A percentile compares a stretch with the other conserved stretches of the same genome.
phyloP scores from a whole-genome alignment of 2,797 vertebrate species.

The Chanos chanos region DNA sequence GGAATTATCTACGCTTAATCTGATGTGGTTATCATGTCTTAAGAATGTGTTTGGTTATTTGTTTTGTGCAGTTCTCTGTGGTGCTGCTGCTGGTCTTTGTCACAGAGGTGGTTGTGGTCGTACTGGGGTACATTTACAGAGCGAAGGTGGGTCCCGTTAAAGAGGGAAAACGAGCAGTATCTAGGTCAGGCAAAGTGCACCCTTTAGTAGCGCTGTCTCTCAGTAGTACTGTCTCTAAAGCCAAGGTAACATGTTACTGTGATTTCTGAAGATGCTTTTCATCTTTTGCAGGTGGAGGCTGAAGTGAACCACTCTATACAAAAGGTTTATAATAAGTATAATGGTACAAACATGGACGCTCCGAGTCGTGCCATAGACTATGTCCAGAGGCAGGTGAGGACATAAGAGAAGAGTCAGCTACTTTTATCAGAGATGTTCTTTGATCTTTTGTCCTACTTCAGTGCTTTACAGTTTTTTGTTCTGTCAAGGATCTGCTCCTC shows the following conservation, averaged over 20 bases:
- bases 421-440: too few species aligned
- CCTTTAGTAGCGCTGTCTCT: too few species aligned
- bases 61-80: constrained; percentile 46
- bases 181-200: too few species aligned
- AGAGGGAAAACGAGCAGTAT: neutral
- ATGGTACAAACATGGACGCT: constrained; percentile 87
- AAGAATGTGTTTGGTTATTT: neutral
- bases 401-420: too few species aligned
- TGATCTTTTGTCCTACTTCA: neutral
- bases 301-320: constrained; percentile 90
- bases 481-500: too few species aligned
- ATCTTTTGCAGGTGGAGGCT: constrained; percentile 80
- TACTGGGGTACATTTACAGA: constrained; percentile 95
- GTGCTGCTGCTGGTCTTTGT: constrained; percentile 92
- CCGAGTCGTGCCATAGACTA: constrained; percentile 96
- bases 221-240: neutral
- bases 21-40: neutral
- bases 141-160: constrained; percentile 80
- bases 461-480: neutral
- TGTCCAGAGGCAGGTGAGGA: constrained; percentile 87
- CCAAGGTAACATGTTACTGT: neutral
- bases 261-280: neutral
- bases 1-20: neutral
- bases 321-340: constrained; percentile 92
- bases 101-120: constrained; percentile 92